These are phyloP conservation scores for Volucella zonaria DNA, from an alignment of 2,888 invertebrate species.

Conservation along the genomic window DNA sequence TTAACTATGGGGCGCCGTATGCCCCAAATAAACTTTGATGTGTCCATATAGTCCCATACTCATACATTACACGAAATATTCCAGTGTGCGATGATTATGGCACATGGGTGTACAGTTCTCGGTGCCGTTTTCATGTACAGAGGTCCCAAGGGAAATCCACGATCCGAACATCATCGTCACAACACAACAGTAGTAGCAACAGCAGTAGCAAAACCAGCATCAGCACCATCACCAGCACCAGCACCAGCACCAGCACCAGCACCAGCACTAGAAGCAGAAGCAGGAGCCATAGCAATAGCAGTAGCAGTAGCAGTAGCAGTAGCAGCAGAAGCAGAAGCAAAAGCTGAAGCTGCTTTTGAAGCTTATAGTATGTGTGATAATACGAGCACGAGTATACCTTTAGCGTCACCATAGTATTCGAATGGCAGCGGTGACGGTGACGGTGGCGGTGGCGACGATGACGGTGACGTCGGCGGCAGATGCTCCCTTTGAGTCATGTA, in stretches of 20 bases:
- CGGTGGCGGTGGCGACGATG: constrained; percentile 21
- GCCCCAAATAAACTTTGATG: constrained; percentile 81
- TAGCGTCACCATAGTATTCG: constrained; percentile 72
- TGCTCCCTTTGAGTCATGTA: constrained; percentile 71
- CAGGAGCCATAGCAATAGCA: constrained; percentile 51
- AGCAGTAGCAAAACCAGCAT: constrained; percentile 67
- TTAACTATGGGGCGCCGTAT: constrained; percentile 73
- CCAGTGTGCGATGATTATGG: constrained; percentile 82
- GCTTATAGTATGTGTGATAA: constrained; percentile 66
- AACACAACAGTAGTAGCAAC: constrained; percentile 74
- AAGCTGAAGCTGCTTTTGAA: constrained; percentile 54
- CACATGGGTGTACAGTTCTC: constrained; percentile 81
- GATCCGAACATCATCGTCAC: constrained; percentile 81
- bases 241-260: constrained; percentile 40
- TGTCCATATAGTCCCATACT: constrained; percentile 80
- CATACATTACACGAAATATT: constrained; percentile 79
- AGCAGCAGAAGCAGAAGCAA: constrained; percentile 44
- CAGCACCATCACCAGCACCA: constrained; percentile 60
- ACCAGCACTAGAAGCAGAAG: constrained; percentile 33
- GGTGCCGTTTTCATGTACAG: constrained; percentile 75
- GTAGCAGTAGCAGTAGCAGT: constrained; percentile 40
- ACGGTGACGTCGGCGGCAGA: constrained; percentile 50
- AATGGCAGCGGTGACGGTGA: constrained; percentile 47
- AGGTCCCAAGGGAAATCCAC: constrained; percentile 80
- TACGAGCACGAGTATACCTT: constrained; percentile 47